Percentiles rank a stretch among this genome's conserved stretches.
These are phyloP conservation scores for Cydia splendana DNA, from an alignment of 1,140 invertebrate species.

Conservation along the genomic window DNA sequence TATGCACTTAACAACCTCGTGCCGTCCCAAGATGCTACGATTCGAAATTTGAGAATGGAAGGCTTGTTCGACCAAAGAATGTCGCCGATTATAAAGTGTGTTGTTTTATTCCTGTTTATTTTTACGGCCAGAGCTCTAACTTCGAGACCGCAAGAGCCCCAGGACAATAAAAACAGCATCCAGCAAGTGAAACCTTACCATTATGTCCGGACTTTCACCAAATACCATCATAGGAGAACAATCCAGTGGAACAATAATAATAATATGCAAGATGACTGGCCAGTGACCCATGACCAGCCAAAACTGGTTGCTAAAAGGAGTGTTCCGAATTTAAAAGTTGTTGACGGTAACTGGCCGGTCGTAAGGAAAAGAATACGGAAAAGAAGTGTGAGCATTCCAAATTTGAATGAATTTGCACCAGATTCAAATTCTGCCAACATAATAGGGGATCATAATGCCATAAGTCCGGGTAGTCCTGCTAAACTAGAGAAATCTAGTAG, in stretches of 20 bases:
- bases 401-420: slow-evolving; percentile 47
- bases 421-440: slow-evolving; percentile 49
- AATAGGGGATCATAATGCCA: slow-evolving; percentile 45
- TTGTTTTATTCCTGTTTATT: slow-evolving; percentile 71
- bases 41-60: slow-evolving; percentile 58
- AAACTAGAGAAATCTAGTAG: slow-evolving; percentile 43
- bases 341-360: slow-evolving; percentile 37
- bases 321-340: slow-evolving; percentile 33
- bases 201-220: slow-evolving; percentile 73
- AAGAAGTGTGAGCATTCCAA: slow-evolving; percentile 41
- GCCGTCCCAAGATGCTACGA: slow-evolving; percentile 13
- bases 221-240: slow-evolving; percentile 72
- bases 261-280: slow-evolving; percentile 57
- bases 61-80: slow-evolving; percentile 64
- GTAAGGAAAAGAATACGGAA: slow-evolving; percentile 34
- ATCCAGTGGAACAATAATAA: slow-evolving; percentile 65
- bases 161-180: slow-evolving; percentile 62
- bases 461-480: slow-evolving; percentile 38
- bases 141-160: slow-evolving; percentile 63
- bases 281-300: slow-evolving; percentile 54
- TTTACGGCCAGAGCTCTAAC: slow-evolving; percentile 73
- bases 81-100: slow-evolving; percentile 68
- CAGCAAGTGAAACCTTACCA: slow-evolving; percentile 62
- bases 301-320: slow-evolving; percentile 55
- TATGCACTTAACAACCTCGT: slow-evolving; percentile 45